These are phyloP conservation scores for Mamestra configurata DNA, from an alignment of 1,140 invertebrate genomes.

Conservation along the genomic window DNA sequence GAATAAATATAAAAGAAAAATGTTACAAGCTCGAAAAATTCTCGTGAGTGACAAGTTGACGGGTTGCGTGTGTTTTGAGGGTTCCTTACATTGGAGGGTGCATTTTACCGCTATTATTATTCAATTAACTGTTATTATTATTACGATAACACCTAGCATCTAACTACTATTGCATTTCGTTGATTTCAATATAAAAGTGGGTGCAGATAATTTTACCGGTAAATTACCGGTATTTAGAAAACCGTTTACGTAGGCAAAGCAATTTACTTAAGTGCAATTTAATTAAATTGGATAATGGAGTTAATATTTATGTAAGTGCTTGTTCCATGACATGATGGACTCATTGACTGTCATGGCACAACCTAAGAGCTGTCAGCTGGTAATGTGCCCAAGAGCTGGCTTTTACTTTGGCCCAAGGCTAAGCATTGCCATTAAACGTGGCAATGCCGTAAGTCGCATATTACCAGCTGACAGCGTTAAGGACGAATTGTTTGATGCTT, in stretches of 20 bases:
- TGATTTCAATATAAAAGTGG: slow-evolving; percentile 46
- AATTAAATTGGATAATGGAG: slow-evolving; percentile 19
- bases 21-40: slow-evolving; percentile 42
- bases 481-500: too few species aligned
- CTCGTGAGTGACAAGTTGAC: slow-evolving; percentile 58
- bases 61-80: slow-evolving; percentile 62
- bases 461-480: too few species aligned
- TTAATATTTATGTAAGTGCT: slow-evolving; percentile 20
- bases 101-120: slow-evolving; percentile 64
- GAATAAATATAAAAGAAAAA: slow-evolving; percentile 18
- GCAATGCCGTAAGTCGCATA: too few species aligned
- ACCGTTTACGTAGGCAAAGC: slow-evolving; percentile 15
- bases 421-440: too few species aligned
- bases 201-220: slow-evolving; percentile 45
- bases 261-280: slow-evolving; percentile 42
- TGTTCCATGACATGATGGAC: too few species aligned
- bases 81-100: slow-evolving; percentile 52
- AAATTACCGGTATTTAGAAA: slow-evolving; percentile 42
- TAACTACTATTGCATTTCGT: slow-evolving; percentile 46
- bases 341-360: too few species aligned
- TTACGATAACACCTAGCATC: slow-evolving; percentile 41
- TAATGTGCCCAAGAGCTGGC: too few species aligned
- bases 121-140: slow-evolving; percentile 64
- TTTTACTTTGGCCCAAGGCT: too few species aligned
- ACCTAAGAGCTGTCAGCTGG: too few species aligned